Evolutionary conservation across 2,113 vertebrate species (phyloP).

Genomic region (Cygnus buccinator): DNA sequence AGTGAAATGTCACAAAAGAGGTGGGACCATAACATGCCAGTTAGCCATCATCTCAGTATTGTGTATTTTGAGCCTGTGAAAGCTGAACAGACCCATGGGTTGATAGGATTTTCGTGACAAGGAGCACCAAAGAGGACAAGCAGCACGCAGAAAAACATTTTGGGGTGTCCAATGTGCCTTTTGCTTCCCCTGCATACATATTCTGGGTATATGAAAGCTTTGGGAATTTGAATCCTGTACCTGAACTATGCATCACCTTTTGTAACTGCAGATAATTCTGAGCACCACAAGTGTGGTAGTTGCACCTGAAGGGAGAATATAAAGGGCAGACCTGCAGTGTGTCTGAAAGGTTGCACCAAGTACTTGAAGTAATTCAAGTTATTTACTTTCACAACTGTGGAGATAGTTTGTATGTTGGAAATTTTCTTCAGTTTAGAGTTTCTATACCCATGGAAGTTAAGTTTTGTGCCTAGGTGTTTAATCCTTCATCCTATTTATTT

Average conservation of each 20-base stretch:
- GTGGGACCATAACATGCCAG: neutral
- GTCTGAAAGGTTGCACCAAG: neutral
- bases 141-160: neutral
- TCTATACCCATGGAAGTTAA: neutral
- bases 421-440: neutral
- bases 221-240: neutral
- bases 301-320: neutral
- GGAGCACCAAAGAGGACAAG: neutral
- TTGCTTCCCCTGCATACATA: neutral
- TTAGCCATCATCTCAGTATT: neutral
- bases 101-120: neutral
- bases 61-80: neutral
- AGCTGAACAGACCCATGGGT: rapidly evolving
- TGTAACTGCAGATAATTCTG: neutral
- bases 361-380: neutral
- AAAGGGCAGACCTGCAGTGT: neutral
- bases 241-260: neutral
- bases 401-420: neutral
- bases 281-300: neutral
- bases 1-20: neutral
- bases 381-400: neutral
- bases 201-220: neutral
- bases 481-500: neutral
- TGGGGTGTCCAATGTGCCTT: neutral
- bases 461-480: neutral